Percentiles rank a stretch among this genome's conserved stretches.
phyloP scores from a whole-genome alignment of 2,113 vertebrate species.

The Bubo blakistoni region DNA sequence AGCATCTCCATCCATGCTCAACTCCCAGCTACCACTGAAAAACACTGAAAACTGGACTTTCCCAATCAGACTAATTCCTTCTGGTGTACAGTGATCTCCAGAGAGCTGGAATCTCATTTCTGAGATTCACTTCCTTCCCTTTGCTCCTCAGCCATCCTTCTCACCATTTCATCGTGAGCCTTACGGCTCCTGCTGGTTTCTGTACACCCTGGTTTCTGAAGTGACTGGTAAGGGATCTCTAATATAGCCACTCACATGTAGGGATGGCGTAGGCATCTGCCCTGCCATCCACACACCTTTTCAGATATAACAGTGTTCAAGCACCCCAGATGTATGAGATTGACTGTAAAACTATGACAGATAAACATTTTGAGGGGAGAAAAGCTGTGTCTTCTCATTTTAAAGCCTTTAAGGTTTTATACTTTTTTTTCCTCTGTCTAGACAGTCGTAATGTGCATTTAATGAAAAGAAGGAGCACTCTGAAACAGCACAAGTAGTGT shows the following conservation, averaged over 20 bases:
- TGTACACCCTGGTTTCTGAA: background rate
- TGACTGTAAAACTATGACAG: background rate
- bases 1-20: background rate
- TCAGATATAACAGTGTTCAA: background rate
- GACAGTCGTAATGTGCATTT: background rate
- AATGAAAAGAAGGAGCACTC: background rate
- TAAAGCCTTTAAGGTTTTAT: background rate
- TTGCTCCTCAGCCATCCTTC: accelerated
- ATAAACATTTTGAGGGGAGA: background rate
- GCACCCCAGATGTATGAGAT: background rate
- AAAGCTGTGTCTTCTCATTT: background rate
- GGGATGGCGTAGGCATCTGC: background rate
- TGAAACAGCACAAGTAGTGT: background rate
- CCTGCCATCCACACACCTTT: background rate
- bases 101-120: background rate
- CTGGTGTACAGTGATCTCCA: background rate
- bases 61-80: background rate
- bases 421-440: background rate
- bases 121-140: background rate
- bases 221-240: background rate
- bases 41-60: background rate
- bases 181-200: background rate
- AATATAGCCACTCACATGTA: background rate
- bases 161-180: background rate
- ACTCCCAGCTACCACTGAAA: background rate